A percentile compares a stretch with the other conserved stretches of the same genome.
phyloP scores from a whole-genome alignment of 2,888 invertebrate species.

The Standfussiana lucernea region DNA sequence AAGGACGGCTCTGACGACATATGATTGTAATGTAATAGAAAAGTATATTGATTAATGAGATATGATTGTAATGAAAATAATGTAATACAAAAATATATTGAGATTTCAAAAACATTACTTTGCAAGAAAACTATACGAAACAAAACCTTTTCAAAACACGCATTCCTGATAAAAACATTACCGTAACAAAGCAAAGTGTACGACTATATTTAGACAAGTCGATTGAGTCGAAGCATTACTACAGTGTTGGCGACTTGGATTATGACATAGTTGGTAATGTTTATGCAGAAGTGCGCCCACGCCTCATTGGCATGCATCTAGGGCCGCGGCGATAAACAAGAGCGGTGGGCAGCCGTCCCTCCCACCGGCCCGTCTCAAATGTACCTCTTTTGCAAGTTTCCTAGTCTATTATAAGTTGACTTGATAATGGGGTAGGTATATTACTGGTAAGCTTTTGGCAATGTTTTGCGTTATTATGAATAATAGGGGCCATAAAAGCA shows the following conservation, averaged over 20 bases:
- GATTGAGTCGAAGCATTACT: slow-evolving; percentile 45
- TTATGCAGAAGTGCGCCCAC: slow-evolving; percentile 84
- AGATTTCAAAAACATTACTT: not conserved
- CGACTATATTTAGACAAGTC: slow-evolving; percentile 54
- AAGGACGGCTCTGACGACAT: not conserved
- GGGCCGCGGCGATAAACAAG: slow-evolving; percentile 80
- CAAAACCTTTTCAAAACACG: slow-evolving; percentile 5
- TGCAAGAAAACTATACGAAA: not conserved
- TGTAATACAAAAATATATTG: not conserved
- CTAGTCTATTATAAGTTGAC: slow-evolving; percentile 43
- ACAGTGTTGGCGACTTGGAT: slow-evolving; percentile 66
- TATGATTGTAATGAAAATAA: too few species aligned
- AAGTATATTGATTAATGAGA: not conserved
- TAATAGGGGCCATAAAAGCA: slow-evolving; percentile 34
- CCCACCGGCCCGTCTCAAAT: slow-evolving; percentile 75
- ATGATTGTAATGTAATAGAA: not conserved
- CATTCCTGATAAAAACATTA: slow-evolving; percentile 34
- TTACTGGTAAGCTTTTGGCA: slow-evolving; percentile 34
- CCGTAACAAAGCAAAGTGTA: slow-evolving; percentile 43
- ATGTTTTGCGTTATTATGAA: slow-evolving; percentile 41
- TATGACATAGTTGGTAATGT: slow-evolving; percentile 77
- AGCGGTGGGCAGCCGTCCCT: slow-evolving; percentile 78
- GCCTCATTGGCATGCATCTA: slow-evolving; percentile 84
- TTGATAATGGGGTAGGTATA: slow-evolving; percentile 39
- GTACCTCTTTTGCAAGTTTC: slow-evolving; percentile 57